Conservation (phyloP, 92 coral and sea anemone species). For the Zoanthus sociatus region DNA sequence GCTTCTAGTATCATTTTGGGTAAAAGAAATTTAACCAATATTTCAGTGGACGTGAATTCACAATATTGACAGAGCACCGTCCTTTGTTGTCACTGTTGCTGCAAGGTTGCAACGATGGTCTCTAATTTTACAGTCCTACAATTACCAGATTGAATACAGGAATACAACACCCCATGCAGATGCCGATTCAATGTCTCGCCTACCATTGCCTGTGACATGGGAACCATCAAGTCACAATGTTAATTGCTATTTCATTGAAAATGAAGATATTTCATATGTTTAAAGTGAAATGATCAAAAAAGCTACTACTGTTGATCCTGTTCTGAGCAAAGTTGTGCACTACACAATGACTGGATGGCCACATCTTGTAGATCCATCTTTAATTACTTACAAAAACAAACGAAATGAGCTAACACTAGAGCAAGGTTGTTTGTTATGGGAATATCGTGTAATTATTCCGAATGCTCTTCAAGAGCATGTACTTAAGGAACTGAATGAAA, state of each 20-base stretch:
- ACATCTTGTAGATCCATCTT: conserved; percentile 35
- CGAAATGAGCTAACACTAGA: conserved; percentile 58
- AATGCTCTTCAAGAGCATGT: conserved; percentile 43
- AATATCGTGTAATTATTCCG: conserved; percentile 54
- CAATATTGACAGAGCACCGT: conserved; percentile 4
- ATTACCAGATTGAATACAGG: conserved; percentile 50
- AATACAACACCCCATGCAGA: conserved; percentile 5
- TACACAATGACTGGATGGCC: conserved; percentile 36
- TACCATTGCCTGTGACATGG: conserved; percentile 30
- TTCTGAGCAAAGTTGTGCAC: conserved; percentile 29
- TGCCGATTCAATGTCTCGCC: conserved; percentile 8
- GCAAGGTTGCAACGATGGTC: conserved; percentile 4
- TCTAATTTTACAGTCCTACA: conserved; percentile 29
- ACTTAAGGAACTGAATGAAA: conserved; percentile 57
- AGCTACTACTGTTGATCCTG: conserved; percentile 48
- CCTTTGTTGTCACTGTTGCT: background rate
- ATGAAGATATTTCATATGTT: conserved; percentile 44
- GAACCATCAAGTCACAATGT: conserved; percentile 60
- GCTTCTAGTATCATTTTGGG: no score
- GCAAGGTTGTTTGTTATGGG: conserved; percentile 65
- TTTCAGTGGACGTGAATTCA: conserved; percentile 1
- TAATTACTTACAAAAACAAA: conserved; percentile 33
- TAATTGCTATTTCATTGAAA: conserved; percentile 57
- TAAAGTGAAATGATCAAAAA: conserved; percentile 42
- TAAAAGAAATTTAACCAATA: background rate